Evolutionary conservation across 1,140 invertebrate genomes (phyloP).

Genomic region (Cataglyphis hispanica): DNA sequence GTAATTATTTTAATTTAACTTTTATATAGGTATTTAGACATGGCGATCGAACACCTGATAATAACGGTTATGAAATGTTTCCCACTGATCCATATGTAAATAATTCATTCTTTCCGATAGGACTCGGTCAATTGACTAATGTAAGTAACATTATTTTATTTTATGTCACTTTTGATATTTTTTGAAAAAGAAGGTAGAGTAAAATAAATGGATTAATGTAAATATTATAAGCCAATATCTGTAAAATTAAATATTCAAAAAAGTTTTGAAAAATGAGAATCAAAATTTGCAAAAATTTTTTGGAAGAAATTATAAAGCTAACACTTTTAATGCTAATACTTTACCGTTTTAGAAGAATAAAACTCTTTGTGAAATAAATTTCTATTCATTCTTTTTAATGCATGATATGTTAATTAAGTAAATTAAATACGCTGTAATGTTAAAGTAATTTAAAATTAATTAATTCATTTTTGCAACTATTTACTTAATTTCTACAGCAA

Average conservation of each 20-base stretch:
- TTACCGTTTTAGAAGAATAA: background rate
- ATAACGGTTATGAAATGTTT: slow-evolving; percentile 87
- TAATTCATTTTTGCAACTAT: background rate
- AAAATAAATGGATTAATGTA: background rate
- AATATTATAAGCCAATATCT: background rate
- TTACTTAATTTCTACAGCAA: slow-evolving; percentile 76
- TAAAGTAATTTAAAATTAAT: background rate
- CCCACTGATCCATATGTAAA: slow-evolving; percentile 89
- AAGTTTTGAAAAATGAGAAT: background rate
- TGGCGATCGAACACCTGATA: slow-evolving; percentile 92
- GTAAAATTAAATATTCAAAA: background rate
- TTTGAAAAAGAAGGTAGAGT: background rate
- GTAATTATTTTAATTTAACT: background rate
- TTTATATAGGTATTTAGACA: slow-evolving; percentile 90
- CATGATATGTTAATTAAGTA: background rate
- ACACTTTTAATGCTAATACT: background rate
- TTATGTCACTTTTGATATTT: background rate
- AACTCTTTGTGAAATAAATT: background rate
- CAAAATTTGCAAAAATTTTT: slow-evolving; percentile 3
- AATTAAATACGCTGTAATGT: background rate
- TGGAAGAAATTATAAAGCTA: background rate
- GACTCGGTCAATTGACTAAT: slow-evolving; percentile 91
- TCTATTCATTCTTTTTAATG: background rate
- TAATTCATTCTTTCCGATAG: slow-evolving; percentile 89
- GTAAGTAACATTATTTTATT: slow-evolving; percentile 85